Evolutionary conservation across 1,140 invertebrate genomes (phyloP), one percentile per base, ranked within the genome.

Genomic region (Heliconius eleuchia): DNA sequence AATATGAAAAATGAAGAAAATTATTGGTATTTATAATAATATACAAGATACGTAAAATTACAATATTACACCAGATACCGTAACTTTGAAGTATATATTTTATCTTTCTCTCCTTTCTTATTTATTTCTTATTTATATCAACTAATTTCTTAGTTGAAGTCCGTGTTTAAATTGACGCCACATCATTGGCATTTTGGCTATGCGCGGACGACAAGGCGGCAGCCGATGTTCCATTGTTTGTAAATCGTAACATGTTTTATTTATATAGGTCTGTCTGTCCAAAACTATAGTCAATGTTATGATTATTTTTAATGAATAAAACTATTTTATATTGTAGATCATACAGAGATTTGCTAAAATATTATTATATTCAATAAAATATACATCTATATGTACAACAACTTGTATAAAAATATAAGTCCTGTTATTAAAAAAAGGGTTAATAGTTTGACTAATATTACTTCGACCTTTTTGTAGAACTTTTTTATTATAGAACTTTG

Each of bases 211-310:
- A 83, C 75, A 74, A 91, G 89, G 91, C 86, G 86, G 85, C 85
- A 86, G 86, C 82, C 82, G 85, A 92, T 90, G 91, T 85, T 87
- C 88, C 78, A 93, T 93, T 93, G 90, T 93, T 93, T 92, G 90
- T 87, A 91, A 93, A 93, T 93, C 77, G 73, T 77, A 85, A 89
- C 87, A 91, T 82, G 84, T 73, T 78, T 77, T 78, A 66, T 73
- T 60, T 72, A 78, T 72, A 60, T 30, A 77, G 46, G 46, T 55
- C 27, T 66, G 60, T 50, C 57, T 34, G 71, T 73, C 55, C 75
- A 30, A 77, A 80, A 73, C 71, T 79, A 75, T 55, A 57, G 60
- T 66, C 60, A 66, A 66, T 66, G 27, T 66, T 66, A 66, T 66
- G 23, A 66, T 66, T 66, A 66, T 16, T 66, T 66, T 9, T 30